These are phyloP conservation scores for Macrostomum lignano DNA, from an alignment of 1,140 invertebrate genomes.

Conservation along the genomic window DNA sequence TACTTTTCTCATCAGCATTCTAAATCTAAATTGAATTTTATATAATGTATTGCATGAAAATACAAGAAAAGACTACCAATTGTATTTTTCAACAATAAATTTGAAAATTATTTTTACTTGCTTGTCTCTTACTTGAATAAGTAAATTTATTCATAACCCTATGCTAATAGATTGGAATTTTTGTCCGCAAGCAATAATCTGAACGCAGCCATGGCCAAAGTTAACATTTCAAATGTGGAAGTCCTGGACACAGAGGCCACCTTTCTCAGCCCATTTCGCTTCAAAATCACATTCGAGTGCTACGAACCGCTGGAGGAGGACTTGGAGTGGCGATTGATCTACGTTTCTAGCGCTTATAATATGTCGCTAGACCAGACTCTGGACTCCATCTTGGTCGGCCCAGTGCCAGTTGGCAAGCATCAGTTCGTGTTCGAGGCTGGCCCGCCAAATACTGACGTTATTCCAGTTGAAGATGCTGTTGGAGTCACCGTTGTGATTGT, in stretches of 20 bases:
- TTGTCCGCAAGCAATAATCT: no score
- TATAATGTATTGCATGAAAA: no score
- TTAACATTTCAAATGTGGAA: conserved; percentile 5
- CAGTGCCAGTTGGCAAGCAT: conserved; percentile 77
- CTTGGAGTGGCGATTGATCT: conserved; percentile 96
- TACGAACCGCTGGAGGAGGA: conserved; percentile 4
- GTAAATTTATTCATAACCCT: no score
- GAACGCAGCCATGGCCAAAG: conserved; percentile 5
- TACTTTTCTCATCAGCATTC: no score
- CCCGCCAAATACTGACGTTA: conserved; percentile 64
- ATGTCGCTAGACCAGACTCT: conserved; percentile 61
- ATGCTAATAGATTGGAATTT: no score
- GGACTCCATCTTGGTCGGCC: conserved; percentile 83
- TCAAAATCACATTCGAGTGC: conserved; percentile 6
- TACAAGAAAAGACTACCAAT: no score
- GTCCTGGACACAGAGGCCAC: not conserved
- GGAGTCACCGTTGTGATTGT: conserved; percentile 85
- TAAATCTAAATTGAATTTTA: no score
- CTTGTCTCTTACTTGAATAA: no score
- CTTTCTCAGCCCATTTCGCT: not conserved
- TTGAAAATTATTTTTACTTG: no score
- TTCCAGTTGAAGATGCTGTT: conserved; percentile 71
- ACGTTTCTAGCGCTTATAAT: conserved; percentile 85
- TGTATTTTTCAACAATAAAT: no score
- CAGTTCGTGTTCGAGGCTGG: conserved; percentile 92